A percentile compares a stretch with the other conserved stretches of the same genome.
Evolutionary conservation across 30 jellyfish, hydroid and myxozoan genomes (phyloP).

Genomic region (Hydra vulgaris): DNA sequence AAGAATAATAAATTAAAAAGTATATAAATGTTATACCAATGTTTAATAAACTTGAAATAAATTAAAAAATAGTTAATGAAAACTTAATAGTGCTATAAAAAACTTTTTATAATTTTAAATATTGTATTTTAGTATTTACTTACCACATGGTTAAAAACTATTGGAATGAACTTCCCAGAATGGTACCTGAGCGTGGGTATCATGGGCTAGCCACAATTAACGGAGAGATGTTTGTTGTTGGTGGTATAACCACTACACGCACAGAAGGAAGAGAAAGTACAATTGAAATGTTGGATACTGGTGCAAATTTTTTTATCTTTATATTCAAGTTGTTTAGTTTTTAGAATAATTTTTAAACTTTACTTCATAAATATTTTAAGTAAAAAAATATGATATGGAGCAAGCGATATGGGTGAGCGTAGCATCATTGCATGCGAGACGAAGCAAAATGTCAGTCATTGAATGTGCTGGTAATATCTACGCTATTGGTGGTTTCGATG

Average conservation of each 20-base stretch:
- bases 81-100: too few species aligned
- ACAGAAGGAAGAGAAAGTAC: conserved; percentile 42
- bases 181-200: conserved; percentile 90
- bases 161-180: conserved; percentile 86
- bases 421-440: conserved; percentile 75
- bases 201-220: conserved; percentile 92
- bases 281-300: conserved; percentile 86
- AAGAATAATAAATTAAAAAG: too few species aligned
- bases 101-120: too few species aligned
- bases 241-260: conserved; percentile 65
- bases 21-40: too few species aligned
- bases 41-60: too few species aligned
- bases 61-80: too few species aligned
- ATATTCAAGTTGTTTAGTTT: too few species aligned
- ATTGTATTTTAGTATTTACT: conserved; percentile 62
- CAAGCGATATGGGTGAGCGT: conserved; percentile 65
- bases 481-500: conserved; percentile 97
- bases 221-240: conserved; percentile 89
- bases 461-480: conserved; percentile 73
- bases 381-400: conserved; percentile 77
- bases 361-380: conserved; percentile 21
- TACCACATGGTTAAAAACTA: conserved; percentile 74
- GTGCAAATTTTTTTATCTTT: conserved; percentile 43
- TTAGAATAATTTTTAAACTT: too few species aligned
- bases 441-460: conserved; percentile 93